Evolutionary conservation across 2,797 vertebrate species (phyloP).

Genomic region (Botia almorhae): DNA sequence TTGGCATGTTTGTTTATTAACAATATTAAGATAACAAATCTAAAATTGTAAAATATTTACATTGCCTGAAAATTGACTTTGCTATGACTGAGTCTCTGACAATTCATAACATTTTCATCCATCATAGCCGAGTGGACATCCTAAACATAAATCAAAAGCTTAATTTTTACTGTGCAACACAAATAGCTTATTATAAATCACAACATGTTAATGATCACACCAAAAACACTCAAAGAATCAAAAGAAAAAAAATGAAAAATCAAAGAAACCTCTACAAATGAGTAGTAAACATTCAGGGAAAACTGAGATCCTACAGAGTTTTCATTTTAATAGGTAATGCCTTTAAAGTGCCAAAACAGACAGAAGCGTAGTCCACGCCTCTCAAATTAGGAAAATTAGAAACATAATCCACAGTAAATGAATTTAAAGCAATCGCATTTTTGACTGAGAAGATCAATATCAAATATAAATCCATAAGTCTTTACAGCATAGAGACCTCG

Average conservation of each 20-base stretch:
- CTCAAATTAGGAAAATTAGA: slow-evolving; percentile 60
- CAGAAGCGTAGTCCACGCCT: slow-evolving; percentile 52
- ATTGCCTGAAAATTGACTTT: slow-evolving; percentile 10
- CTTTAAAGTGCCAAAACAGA: slow-evolving; percentile 71
- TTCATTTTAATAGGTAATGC: slow-evolving; percentile 63
- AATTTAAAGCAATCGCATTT: slow-evolving; percentile 59
- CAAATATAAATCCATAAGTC: slow-evolving; percentile 13
- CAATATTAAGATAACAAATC: slow-evolving; percentile 16
- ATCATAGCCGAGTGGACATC: background rate
- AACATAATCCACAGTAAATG: slow-evolving; percentile 54
- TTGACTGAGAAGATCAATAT: slow-evolving; percentile 52
- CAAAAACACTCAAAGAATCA: slow-evolving; percentile 48
- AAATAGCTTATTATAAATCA: slow-evolving; percentile 38
- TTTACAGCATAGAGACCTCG: background rate
- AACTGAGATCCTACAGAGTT: slow-evolving; percentile 48
- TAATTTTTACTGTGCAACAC: slow-evolving; percentile 43
- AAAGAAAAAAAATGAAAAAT: no score
- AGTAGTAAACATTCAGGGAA: slow-evolving; percentile 56
- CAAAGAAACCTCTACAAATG: slow-evolving; percentile 36
- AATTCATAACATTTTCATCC: background rate
- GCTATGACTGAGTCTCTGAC: background rate
- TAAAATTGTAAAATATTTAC: slow-evolving; percentile 12
- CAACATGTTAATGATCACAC: slow-evolving; percentile 62
- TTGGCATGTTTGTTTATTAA: slow-evolving; percentile 40
- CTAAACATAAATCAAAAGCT: slow-evolving; percentile 51